A percentile compares a stretch with the other conserved stretches of the same genome.
These are phyloP conservation scores for Ictalurus furcatus DNA, from an alignment of 2,113 vertebrate species.

Conservation along the genomic window DNA sequence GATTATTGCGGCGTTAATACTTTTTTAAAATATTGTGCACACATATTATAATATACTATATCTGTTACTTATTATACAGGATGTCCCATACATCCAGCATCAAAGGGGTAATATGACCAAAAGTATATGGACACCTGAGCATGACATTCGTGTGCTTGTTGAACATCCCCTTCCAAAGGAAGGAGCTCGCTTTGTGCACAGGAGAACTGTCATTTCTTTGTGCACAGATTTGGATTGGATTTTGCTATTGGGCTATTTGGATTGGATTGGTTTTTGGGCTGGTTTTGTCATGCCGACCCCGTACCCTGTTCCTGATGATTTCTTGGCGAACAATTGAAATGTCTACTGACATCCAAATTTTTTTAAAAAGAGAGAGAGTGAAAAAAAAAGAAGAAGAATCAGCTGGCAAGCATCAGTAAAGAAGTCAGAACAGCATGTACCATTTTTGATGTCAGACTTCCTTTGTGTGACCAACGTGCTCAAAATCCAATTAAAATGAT, in stretches of 20 bases:
- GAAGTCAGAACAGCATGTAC: conserved; percentile 1
- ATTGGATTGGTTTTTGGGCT: background rate
- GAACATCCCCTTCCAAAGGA: background rate
- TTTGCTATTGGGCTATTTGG: background rate
- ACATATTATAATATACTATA: too few species aligned
- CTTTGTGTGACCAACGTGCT: conserved; percentile 21
- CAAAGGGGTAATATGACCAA: too few species aligned
- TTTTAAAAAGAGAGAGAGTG: background rate
- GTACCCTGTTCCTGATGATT: background rate
- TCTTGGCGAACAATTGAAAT: background rate
- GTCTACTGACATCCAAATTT: background rate
- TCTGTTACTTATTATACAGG: too few species aligned
- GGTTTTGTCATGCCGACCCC: background rate
- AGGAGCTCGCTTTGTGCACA: background rate
- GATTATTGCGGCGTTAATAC: too few species aligned
- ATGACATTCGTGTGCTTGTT: too few species aligned
- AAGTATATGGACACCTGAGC: too few species aligned
- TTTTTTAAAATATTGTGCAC: too few species aligned
- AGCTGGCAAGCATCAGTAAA: background rate
- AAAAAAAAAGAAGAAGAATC: background rate
- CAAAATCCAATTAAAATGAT: conserved; percentile 37
- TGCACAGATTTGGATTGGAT: background rate
- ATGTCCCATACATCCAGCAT: too few species aligned
- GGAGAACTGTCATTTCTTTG: too few species aligned
- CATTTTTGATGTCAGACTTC: background rate